Conservation (phyloP, 2,113 vertebrate genomes). For the Lynx canadensis region DNA sequence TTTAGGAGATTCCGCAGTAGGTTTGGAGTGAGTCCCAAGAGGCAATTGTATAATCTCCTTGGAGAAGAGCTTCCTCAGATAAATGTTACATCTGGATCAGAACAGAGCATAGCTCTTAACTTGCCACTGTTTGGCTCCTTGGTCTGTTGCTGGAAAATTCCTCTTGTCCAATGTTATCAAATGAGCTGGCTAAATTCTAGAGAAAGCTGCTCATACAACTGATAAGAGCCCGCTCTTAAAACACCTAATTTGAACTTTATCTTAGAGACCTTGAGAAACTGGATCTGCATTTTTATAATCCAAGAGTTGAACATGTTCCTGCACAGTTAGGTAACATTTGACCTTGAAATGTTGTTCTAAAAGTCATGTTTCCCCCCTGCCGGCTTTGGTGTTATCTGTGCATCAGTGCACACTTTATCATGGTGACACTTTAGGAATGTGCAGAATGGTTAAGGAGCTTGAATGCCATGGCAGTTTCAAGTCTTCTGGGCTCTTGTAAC, state of each 20-base stretch:
- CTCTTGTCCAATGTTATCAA: conserved; percentile 49
- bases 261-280: conserved; percentile 68
- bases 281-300: conserved; percentile 65
- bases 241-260: conserved; percentile 69
- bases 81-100: conserved; percentile 15
- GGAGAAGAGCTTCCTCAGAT: conserved; percentile 12
- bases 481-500: conserved; percentile 55
- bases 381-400: conserved; percentile 77
- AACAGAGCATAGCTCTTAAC: neutral
- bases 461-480: conserved; percentile 75
- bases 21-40: neutral
- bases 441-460: conserved; percentile 72
- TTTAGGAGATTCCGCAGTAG: neutral
- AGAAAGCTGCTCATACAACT: conserved; percentile 61
- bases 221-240: conserved; percentile 52
- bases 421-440: conserved; percentile 81
- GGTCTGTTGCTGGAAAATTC: conserved; percentile 59
- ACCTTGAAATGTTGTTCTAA: conserved; percentile 78
- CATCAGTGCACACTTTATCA: conserved; percentile 77
- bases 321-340: conserved; percentile 63
- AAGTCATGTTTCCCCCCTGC: conserved; percentile 60
- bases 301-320: conserved; percentile 47
- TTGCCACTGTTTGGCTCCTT: neutral
- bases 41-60: neutral
- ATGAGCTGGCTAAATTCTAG: conserved; percentile 57